Evolutionary conservation across 2,113 vertebrate genomes (phyloP).

Genomic region (Rhinopomastus cyanomelas): DNA sequence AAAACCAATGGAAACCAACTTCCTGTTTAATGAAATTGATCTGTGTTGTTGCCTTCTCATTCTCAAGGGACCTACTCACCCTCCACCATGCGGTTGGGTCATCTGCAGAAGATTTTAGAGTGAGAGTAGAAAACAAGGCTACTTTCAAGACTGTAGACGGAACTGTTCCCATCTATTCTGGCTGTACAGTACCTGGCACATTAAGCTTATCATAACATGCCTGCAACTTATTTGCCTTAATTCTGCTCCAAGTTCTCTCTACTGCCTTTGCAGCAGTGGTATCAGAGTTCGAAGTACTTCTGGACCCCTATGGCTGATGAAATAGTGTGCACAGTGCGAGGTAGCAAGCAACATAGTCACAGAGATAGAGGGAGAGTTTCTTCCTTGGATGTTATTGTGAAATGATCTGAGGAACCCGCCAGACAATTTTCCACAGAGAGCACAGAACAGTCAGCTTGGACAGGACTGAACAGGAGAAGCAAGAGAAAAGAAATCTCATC

Average conservation of each 20-base stretch:
- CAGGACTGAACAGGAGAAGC: background rate
- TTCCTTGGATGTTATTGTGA: background rate
- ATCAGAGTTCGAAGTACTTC: background rate
- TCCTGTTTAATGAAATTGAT: slow-evolving; percentile 1
- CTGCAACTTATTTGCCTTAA: background rate
- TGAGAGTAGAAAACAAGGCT: background rate
- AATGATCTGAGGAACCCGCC: background rate
- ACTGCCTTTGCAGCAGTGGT: background rate
- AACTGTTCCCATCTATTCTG: background rate
- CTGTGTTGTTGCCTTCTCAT: background rate
- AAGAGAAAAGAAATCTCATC: background rate
- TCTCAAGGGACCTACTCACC: rapidly evolving
- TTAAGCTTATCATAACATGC: background rate
- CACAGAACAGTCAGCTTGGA: background rate
- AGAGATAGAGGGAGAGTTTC: background rate
- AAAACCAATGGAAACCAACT: background rate
- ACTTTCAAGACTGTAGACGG: background rate
- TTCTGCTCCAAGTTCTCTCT: background rate
- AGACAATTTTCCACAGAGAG: background rate
- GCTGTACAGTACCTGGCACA: background rate
- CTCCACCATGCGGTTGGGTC: background rate
- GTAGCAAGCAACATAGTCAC: background rate
- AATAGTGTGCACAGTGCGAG: background rate
- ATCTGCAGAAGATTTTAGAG: background rate
- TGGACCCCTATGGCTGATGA: background rate